Base-by-base conservation (phyloP, 2,888 invertebrate species). In the Nezara viridula region DNA sequence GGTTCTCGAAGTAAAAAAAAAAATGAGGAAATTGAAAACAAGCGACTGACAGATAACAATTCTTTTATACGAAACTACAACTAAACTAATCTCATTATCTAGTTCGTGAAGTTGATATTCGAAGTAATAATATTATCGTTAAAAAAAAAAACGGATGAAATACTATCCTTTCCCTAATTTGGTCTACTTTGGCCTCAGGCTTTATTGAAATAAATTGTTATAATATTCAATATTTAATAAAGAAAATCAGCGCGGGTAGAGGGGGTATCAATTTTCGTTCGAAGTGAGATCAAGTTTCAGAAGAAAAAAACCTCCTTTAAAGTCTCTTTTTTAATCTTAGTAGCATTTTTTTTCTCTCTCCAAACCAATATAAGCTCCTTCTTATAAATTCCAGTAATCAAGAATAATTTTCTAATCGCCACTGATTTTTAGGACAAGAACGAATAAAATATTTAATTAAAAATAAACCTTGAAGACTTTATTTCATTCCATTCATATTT, bases 221-320 rank as follows among this genome's bases (percentile, higher is more conserved):
- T 73, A 21, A 73, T 73, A 73, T 73, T 73, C 32, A 73, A 73
- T 73, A 73, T 73, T 73, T 73, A 73, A 73, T 73, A 73, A 73
- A 37, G 66, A 73, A 73, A 73, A 73, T 37, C 66, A 73, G 66
- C 66, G 37, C 32, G 19, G 37, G 37, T 19, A 73, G 66, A 73
- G 66, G 37, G 37, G 27, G 66, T 73, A 73, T 73, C 66, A 73
- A 73, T 73, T 73, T 73, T 73, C 66, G 32, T 73, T 19, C 32
- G 66, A 73, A 73, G 66, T 37, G 66, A 73, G 66, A 73, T 73
- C 66, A 73, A 73, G 66, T 73, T 73, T 73, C 19, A 73, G 66
- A 12, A 32, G 24, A 16, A 21, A 37, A 73, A 73, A 73, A 37
- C 16, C 6, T 12, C 19, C 27, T 73, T 6, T 6, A 60, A 60